phyloP scores from a whole-genome alignment of 2,888 invertebrate species.

The Rhamnusium bicolor region DNA sequence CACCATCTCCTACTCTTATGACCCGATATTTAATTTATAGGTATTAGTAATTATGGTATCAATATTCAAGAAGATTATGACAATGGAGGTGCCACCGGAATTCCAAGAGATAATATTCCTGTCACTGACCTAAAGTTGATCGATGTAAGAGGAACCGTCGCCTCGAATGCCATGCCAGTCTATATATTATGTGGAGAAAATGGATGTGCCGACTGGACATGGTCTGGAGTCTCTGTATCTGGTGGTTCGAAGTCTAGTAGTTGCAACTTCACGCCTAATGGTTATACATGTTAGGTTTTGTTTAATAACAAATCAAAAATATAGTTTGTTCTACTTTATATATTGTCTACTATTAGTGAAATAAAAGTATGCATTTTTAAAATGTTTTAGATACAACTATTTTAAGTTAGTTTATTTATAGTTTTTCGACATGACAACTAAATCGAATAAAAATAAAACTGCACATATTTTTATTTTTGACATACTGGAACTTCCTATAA shows the following conservation, averaged over 20 bases:
- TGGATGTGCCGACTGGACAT: constrained; percentile 48
- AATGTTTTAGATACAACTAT: no score
- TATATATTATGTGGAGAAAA: constrained; percentile 46
- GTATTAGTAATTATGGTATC: constrained; percentile 49
- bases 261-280: constrained; percentile 44
- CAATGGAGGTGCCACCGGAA: constrained; percentile 44
- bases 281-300: constrained; percentile 35
- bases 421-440: no score
- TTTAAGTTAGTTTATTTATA: no score
- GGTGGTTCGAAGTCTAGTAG: constrained; percentile 29
- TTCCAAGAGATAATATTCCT: constrained; percentile 45
- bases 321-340: no score
- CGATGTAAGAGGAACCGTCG: constrained; percentile 33
- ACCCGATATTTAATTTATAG: constrained; percentile 31
- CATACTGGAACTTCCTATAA: no score
- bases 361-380: no score
- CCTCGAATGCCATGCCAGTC: constrained; percentile 31
- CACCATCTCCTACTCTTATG: no score
- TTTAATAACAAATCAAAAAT: no score
- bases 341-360: no score
- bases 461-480: no score
- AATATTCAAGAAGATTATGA: constrained; percentile 53
- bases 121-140: constrained; percentile 42
- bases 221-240: constrained; percentile 43
- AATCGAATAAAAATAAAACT: no score